Conservation (phyloP, 92 coral and sea anemone species). For the Pocillopora grandis region DNA sequence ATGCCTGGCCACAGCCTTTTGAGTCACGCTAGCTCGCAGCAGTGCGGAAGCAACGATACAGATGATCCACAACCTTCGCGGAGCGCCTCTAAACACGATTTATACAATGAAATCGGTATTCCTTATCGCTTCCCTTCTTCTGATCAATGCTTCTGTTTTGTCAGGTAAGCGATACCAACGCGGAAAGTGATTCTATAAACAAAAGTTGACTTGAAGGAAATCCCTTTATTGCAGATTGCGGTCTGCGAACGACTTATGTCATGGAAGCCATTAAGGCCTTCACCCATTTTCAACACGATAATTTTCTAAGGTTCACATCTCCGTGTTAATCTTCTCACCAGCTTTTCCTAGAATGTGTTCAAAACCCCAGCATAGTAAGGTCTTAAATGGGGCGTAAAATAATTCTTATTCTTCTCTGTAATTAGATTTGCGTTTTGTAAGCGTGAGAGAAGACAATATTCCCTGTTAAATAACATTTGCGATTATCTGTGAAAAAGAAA, state of each 20-base stretch:
- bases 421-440: not conserved
- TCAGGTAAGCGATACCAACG: conserved; percentile 30
- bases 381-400: too few species aligned
- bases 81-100: not conserved
- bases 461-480: not conserved
- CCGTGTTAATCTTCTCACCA: too few species aligned
- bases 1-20: not conserved
- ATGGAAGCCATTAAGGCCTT: not conserved
- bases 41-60: not conserved
- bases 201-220: not conserved
- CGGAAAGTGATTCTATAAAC: not conserved
- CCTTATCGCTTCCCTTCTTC: conserved; percentile 14
- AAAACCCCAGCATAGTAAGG: too few species aligned
- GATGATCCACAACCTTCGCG: not conserved
- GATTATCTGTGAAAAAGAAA: conserved; percentile 15
- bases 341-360: too few species aligned
- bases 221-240: not conserved
- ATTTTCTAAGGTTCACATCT: too few species aligned
- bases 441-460: not conserved
- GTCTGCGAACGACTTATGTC: not conserved
- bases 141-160: conserved; percentile 7
- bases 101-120: conserved; percentile 8
- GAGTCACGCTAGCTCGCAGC: conserved; percentile 20
- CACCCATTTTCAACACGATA: too few species aligned
- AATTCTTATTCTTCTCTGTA: too few species aligned